Evolutionary conservation across 1,140 invertebrate genomes (phyloP).

Genomic region (Zelostemma sp.): DNA sequence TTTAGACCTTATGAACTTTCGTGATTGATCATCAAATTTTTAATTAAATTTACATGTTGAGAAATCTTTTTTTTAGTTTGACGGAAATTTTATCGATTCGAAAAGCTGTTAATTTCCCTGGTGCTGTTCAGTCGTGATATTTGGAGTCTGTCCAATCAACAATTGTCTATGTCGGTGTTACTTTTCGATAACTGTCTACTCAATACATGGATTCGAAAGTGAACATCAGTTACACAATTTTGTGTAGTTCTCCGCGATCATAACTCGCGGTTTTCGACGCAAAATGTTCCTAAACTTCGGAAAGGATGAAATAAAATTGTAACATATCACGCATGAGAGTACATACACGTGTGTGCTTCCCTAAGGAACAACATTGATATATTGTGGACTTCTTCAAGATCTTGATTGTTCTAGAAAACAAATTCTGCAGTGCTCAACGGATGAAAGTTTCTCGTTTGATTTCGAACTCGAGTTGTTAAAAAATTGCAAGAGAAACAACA

Average conservation of each 20-base stretch:
- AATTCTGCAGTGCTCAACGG: too few relatives aligned
- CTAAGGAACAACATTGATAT: constrained; percentile 11
- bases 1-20: too few relatives aligned
- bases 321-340: constrained; percentile 62
- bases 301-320: constrained; percentile 62
- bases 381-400: neutral
- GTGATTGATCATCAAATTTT: too few relatives aligned
- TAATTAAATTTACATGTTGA: too few relatives aligned
- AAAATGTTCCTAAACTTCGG: constrained; percentile 70
- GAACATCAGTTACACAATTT: constrained; percentile 60
- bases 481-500: neutral
- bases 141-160: constrained; percentile 65
- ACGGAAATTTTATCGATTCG: constrained; percentile 5
- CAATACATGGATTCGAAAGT: constrained; percentile 62
- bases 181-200: constrained; percentile 69
- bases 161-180: constrained; percentile 69
- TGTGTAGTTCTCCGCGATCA: constrained; percentile 57
- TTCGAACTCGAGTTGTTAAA: neutral
- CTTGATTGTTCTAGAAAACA: neutral
- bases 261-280: constrained; percentile 60
- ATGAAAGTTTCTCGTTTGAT: too few relatives aligned
- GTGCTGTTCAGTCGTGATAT: constrained; percentile 61
- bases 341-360: constrained; percentile 28
- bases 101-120: constrained; percentile 37
- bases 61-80: too few relatives aligned